These are phyloP conservation scores for Galago senegalensis DNA, from an alignment of 2,797 vertebrate genomes.

Conservation along the genomic window DNA sequence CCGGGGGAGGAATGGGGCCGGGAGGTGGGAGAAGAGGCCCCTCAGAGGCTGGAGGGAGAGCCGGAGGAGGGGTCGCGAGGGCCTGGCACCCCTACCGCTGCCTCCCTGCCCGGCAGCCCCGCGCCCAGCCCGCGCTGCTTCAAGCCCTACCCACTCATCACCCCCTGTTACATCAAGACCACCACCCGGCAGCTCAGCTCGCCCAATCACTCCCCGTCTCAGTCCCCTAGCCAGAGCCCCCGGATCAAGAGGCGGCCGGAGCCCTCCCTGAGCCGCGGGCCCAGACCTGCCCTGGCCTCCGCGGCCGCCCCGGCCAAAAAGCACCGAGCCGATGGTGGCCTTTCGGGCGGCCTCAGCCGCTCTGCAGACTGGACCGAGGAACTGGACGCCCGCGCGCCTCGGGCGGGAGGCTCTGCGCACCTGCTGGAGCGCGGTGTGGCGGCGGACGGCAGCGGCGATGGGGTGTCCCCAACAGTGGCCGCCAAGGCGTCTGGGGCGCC, in stretches of 20 bases:
- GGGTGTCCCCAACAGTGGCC: constrained; percentile 89
- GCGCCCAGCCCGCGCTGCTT: constrained; percentile 88
- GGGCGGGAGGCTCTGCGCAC: constrained; percentile 90
- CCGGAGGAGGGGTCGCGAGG: background rate
- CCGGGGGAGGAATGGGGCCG: constrained; percentile 69
- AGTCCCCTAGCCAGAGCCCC: constrained; percentile 95
- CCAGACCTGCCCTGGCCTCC: constrained; percentile 2
- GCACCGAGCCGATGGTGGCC: constrained; percentile 89
- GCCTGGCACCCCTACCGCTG: background rate
- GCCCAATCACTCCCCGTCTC: constrained; percentile 93
- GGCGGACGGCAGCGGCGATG: constrained; percentile 88
- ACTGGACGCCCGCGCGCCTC: constrained; percentile 75
- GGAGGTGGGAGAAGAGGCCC: background rate
- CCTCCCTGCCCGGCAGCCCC: constrained; percentile 87
- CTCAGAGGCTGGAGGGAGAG: background rate
- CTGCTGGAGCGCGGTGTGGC: constrained; percentile 89
- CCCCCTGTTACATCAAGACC: constrained; percentile 97
- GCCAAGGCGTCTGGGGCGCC: constrained; percentile 92
- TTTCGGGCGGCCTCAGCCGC: constrained; percentile 92
- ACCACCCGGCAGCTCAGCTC: constrained; percentile 97
- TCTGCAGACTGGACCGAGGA: constrained; percentile 97
- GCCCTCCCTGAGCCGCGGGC: constrained; percentile 68
- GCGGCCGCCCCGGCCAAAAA: constrained; percentile 77
- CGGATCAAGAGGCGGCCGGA: constrained; percentile 90
- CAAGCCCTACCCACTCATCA: constrained; percentile 94